Percentiles rank a stretch among this genome's conserved stretches.
These are phyloP conservation scores for Micrasema longulum DNA, from an alignment of 1,140 invertebrate genomes.

Conservation along the genomic window DNA sequence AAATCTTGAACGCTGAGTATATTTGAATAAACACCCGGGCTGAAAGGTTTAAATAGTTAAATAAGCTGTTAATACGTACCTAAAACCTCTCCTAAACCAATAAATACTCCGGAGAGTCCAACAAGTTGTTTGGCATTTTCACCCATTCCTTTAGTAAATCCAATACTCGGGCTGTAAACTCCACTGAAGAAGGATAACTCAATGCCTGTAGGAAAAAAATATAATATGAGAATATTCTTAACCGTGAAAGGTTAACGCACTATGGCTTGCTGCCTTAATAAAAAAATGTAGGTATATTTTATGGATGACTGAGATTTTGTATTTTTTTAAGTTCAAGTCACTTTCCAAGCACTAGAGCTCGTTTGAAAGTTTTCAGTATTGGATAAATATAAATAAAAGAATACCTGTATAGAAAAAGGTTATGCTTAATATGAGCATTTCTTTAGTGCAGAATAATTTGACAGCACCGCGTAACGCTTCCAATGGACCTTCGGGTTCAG, in stretches of 20 bases:
- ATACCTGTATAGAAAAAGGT: slow-evolving; percentile 92
- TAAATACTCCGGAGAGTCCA: slow-evolving; percentile 92
- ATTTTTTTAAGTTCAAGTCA: too few relatives aligned
- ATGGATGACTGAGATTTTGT: too few relatives aligned
- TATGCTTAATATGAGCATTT: slow-evolving; percentile 87
- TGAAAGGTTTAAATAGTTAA: too few relatives aligned
- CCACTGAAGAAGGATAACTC: slow-evolving; percentile 95
- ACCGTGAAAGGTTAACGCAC: too few relatives aligned
- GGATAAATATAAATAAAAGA: too few relatives aligned
- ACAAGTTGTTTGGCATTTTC: slow-evolving; percentile 84
- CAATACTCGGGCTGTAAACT: slow-evolving; percentile 92
- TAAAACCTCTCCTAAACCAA: slow-evolving; percentile 92
- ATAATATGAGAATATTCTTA: too few relatives aligned
- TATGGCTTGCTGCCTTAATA: too few relatives aligned
- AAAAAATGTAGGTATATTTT: too few relatives aligned
- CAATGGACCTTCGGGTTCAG: slow-evolving; percentile 70
- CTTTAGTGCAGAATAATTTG: slow-evolving; percentile 79
- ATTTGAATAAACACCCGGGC: too few relatives aligned
- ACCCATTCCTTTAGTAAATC: slow-evolving; percentile 84
- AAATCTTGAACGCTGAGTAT: too few relatives aligned
- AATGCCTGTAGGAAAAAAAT: slow-evolving; percentile 74
- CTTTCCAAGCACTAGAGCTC: too few relatives aligned
- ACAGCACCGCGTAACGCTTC: slow-evolving; percentile 81
- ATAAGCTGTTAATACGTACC: slow-evolving; percentile 70
- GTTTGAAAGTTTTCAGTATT: too few relatives aligned